These are phyloP conservation scores for Laodelphax striatellus DNA, from an alignment of 1,140 invertebrate genomes.

Conservation along the genomic window DNA sequence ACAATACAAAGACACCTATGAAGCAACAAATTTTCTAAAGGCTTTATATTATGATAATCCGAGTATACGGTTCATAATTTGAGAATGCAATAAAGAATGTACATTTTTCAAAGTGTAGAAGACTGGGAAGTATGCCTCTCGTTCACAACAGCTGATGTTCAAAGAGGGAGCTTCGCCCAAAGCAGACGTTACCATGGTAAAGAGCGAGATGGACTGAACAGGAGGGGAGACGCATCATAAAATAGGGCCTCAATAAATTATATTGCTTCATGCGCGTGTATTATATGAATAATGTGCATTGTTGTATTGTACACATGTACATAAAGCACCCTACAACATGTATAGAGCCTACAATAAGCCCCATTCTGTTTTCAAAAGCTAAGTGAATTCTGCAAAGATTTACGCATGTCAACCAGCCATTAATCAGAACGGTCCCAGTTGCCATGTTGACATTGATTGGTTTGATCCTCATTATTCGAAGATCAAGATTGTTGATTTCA, in stretches of 20 bases:
- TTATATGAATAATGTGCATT: not conserved
- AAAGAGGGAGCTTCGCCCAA: not conserved
- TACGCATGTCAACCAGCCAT: too few species aligned
- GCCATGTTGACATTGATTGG: too few species aligned
- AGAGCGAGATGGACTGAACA: too few species aligned
- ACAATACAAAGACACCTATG: not conserved
- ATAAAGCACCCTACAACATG: not conserved
- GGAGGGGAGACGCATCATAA: not conserved
- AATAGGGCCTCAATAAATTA: conserved; percentile 1
- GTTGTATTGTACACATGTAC: not conserved
- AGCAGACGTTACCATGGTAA: too few species aligned
- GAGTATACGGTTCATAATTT: not conserved
- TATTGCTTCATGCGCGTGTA: conserved; percentile 1
- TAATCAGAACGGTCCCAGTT: too few species aligned
- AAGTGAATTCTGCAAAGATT: too few species aligned
- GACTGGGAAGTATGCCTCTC: not conserved
- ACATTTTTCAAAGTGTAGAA: not conserved
- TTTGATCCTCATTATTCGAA: too few species aligned
- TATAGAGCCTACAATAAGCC: too few species aligned
- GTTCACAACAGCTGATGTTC: not conserved
- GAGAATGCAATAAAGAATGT: conserved; percentile 2
- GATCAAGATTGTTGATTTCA: too few species aligned
- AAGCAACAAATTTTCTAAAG: not conserved
- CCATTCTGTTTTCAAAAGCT: too few species aligned
- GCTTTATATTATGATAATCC: not conserved